A percentile compares a stretch with the other conserved stretches of the same genome.
phyloP scores from a whole-genome alignment of 2,888 invertebrate genomes.

The Melikaiella ostensackeni region DNA sequence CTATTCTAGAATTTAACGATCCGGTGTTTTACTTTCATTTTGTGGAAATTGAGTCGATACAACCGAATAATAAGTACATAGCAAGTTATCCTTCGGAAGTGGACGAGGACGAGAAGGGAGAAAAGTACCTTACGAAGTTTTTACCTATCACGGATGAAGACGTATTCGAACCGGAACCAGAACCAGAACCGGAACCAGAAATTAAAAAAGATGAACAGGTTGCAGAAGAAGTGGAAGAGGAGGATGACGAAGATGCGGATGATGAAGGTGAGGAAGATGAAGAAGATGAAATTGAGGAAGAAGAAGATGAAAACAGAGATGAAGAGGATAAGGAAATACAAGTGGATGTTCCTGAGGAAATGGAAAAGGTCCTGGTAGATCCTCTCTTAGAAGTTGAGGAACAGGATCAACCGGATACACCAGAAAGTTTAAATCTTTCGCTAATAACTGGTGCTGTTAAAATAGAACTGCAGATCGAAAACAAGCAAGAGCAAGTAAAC shows the following conservation, averaged over 20 bases:
- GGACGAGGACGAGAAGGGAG: conserved; percentile 49
- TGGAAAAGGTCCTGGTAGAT: conserved; percentile 54
- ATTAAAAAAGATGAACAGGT: conserved; percentile 40
- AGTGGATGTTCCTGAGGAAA: conserved; percentile 16
- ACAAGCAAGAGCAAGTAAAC: conserved; percentile 47
- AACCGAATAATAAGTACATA: conserved; percentile 60
- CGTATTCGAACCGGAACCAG: conserved; percentile 47
- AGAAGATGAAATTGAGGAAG: conserved; percentile 41
- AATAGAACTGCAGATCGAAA: conserved; percentile 54
- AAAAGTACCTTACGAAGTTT: conserved; percentile 64
- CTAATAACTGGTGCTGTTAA: conserved; percentile 68
- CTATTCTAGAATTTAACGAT: conserved; percentile 68
- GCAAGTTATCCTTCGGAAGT: conserved; percentile 46
- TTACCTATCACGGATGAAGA: conserved; percentile 70
- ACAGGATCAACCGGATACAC: conserved; percentile 64
- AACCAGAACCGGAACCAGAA: conserved; percentile 36
- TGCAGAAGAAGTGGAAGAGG: conserved; percentile 9
- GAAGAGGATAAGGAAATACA: conserved; percentile 38
- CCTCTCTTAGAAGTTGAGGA: conserved; percentile 59
- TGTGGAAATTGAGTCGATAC: conserved; percentile 61
- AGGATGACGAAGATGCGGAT: conserved; percentile 6
- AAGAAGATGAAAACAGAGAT: conserved; percentile 35
- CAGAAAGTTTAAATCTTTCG: conserved; percentile 67
- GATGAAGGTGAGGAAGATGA: conserved; percentile 41
- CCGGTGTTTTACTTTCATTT: conserved; percentile 64